A percentile compares a stretch with the other conserved stretches of the same genome.
These are phyloP conservation scores for Sthenelais limicola DNA, from an alignment of 2,888 invertebrate genomes.

Conservation along the genomic window DNA sequence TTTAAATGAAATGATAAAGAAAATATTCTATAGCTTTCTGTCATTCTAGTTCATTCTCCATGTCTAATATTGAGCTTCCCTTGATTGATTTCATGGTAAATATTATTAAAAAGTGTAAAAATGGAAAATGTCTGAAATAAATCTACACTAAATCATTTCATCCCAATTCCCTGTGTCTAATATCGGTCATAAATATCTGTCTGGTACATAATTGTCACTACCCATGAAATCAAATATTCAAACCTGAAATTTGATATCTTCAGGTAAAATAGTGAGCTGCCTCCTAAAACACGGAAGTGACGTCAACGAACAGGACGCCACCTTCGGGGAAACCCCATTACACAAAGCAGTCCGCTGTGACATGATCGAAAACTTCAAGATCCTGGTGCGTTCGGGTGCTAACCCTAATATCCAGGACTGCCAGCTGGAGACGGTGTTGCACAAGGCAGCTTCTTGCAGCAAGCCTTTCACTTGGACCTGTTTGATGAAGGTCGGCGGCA, in stretches of 20 bases:
- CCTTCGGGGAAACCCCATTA: slow-evolving; percentile 45
- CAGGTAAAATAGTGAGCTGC: slow-evolving; percentile 41
- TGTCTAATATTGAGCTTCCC: too few relatives aligned
- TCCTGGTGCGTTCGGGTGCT: slow-evolving; percentile 35
- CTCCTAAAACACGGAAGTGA: slow-evolving; percentile 43
- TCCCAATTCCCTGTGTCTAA: too few relatives aligned
- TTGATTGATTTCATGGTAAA: too few relatives aligned
- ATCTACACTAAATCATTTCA: too few relatives aligned
- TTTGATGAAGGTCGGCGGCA: slow-evolving; percentile 30
- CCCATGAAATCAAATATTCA: background rate
- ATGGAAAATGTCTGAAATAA: too few relatives aligned
- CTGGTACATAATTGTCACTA: too few relatives aligned
- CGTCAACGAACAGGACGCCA: slow-evolving; percentile 43
- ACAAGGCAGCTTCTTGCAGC: slow-evolving; percentile 27
- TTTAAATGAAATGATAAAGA: too few relatives aligned
- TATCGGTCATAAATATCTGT: too few relatives aligned
- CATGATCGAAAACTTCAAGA: slow-evolving; percentile 45
- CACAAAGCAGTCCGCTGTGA: slow-evolving; percentile 46
- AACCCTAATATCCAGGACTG: slow-evolving; percentile 34
- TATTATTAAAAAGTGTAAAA: too few relatives aligned
- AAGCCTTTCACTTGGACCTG: slow-evolving; percentile 35
- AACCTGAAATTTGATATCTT: background rate
- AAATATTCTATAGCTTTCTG: too few relatives aligned
- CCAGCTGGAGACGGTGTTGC: slow-evolving; percentile 34
- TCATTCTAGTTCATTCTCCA: too few relatives aligned